Evolutionary conservation across 2,113 vertebrate genomes (phyloP), one percentile per base, ranked within the genome.

Genomic region (Stigmatopora nigra): DNA sequence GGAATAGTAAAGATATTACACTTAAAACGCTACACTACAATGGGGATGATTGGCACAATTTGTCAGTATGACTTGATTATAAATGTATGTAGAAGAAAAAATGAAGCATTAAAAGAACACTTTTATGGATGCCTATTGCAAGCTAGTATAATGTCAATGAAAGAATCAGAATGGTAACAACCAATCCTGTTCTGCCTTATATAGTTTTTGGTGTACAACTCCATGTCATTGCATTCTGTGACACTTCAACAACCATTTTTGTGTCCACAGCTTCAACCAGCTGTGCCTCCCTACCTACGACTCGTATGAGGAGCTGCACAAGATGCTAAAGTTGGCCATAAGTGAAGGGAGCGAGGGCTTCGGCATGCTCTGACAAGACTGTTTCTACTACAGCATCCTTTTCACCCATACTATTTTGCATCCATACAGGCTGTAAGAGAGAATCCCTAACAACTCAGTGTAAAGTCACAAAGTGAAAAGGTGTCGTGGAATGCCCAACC

Each of bases 231-330:
- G 46, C 14, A 48, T 48, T 48, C 3, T 6, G 46, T 14, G 20
- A 19, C 12, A 11, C 19, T 53, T 19, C 51, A 44, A 60, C 17
- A 2, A 36, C 13, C 5, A 45, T 44, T 11, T 11, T 44, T 25
- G 41, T 59, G 36, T 69, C 71, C 89, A 17, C 81, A 99, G 97
- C 92, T 99, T 99, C 88, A 99, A 99, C 94, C 97, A 99, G 94
- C 90, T 99, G 92, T 99, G 97, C 93, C 95, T 99, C 90, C 97
- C 97, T 11, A 97, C 93, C 3, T 99, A 99, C 11, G 96, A 99
- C 88, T 99, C 97, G 41, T 99, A 97, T 31, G 95, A 99, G 89
- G 96, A 99, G 83, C 91, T 98, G 80, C 97, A 99, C 92, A 94
- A 93, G 88, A 93, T 99, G 94, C 89, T 99, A 82, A 96, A 98